phyloP scores from a whole-genome alignment of 2,888 invertebrate genomes.

The Tanypteryx hageni region DNA sequence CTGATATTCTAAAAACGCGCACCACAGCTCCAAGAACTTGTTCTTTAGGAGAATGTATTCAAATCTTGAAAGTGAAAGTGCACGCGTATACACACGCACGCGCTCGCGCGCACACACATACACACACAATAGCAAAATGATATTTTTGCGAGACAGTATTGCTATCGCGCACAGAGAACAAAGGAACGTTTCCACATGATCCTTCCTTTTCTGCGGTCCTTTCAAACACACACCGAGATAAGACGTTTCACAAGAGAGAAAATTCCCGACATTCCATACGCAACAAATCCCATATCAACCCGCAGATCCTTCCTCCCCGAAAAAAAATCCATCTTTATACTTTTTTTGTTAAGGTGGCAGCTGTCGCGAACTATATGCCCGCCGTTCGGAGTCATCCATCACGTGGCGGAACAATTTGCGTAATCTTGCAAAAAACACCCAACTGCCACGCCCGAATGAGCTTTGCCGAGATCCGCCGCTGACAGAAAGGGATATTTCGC shows the following conservation, averaged over 20 bases:
- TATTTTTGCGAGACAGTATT: no score
- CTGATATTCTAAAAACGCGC: no score
- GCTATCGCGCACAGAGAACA: no score
- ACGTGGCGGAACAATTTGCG: neutral
- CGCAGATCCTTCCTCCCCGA: neutral
- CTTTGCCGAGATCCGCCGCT: neutral
- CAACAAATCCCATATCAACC: slow-evolving; percentile 9
- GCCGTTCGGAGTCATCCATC: neutral
- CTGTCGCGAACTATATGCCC: neutral
- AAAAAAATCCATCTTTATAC: neutral
- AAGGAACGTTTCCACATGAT: neutral
- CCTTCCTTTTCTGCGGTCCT: neutral
- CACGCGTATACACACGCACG: no score
- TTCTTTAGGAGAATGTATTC: no score
- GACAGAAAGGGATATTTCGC: neutral
- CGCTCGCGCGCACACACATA: no score
- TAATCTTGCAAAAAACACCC: neutral
- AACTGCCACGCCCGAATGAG: neutral
- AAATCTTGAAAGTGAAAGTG: no score
- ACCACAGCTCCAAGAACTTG: no score
- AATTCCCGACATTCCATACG: neutral
- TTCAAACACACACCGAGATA: neutral
- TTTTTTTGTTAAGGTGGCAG: neutral
- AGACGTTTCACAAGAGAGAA: neutral
- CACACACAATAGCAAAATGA: no score